Conservation (phyloP, 1,140 invertebrate genomes). For the Heliothis virescens region DNA sequence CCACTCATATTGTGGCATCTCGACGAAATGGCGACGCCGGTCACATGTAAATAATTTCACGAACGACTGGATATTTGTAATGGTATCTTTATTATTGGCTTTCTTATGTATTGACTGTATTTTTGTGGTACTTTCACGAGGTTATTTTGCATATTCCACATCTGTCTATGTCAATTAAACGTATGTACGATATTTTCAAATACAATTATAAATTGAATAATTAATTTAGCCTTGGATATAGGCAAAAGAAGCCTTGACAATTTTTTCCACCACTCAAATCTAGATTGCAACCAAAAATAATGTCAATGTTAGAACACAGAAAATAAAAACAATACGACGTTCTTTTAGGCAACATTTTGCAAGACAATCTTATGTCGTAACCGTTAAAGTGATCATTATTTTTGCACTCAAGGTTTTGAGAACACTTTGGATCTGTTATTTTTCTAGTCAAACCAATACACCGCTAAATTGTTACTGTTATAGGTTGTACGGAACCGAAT, state of each 20-base stretch:
- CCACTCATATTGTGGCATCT: constrained; percentile 1
- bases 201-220: no score
- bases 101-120: not conserved
- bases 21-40: not conserved
- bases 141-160: no score
- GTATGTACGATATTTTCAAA: no score
- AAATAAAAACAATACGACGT: no score
- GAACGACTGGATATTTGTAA: not conserved
- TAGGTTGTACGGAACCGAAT: not conserved
- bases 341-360: no score
- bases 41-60: constrained; percentile 5
- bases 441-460: not conserved
- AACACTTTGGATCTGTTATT: not conserved
- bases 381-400: not conserved
- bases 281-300: no score
- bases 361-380: no score
- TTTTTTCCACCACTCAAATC: no score
- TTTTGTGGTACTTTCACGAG: not conserved
- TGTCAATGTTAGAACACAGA: no score
- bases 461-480: constrained; percentile 22
- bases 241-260: no score
- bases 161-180: no score
- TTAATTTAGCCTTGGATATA: no score
- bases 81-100: not conserved
- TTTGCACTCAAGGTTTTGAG: not conserved